Base-by-base conservation (phyloP, 2,113 vertebrate species). In the Leptobrachium ailaonicum region DNA sequence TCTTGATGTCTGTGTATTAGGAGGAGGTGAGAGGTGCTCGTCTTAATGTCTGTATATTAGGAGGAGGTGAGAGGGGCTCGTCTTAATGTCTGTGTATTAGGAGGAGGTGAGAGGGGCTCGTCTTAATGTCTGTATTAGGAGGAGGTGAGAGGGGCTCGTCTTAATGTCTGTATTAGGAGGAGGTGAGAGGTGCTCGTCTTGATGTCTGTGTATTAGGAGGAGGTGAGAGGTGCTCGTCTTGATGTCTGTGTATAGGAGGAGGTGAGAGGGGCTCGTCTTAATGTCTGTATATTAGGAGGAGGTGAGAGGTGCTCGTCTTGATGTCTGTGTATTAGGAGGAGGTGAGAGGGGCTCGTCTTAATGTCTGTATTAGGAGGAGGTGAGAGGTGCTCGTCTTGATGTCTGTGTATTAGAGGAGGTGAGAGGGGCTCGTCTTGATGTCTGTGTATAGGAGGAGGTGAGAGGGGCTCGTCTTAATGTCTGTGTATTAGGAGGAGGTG, bases 391-490 rank as follows among this genome's bases (percentile, higher is more conserved):
- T 70, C 20, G 68, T 50, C 2, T 14, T 70, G 44, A 45, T 47
- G 43, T 44, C 67, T 70, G 14, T 70, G 44, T 44, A 64, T 64
- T 64, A 64, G 62, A 64, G 62, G 62, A 40, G n/a, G 62, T 20
- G 62, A 64, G 62, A 64, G 62, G 62, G 20, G 2, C n/a, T 64
- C 14, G 62, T 64, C 2, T 20, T 64, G 62, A 20, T 64, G 62
- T 64, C 62, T 64, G 62, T 64, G 62, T 64, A 64, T 64, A 64
- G 62, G 20, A 64, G 62, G 62, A 40, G n/a, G 62, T 20, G 62
- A 64, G 62, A 64, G 62, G 62, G 20, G 0, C n/a, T 2, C 20
- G 62, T 64, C 62, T 20, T 64, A 4, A 64, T 64, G n/a, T 64
- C 62, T 64, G 62, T 64, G 62, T 64, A 64, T 64, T 64, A 64